Percentiles rank a stretch among this genome's conserved stretches.
phyloP scores from a whole-genome alignment of 2,113 vertebrate genomes.

The Nothocercus nigrocapillus region DNA sequence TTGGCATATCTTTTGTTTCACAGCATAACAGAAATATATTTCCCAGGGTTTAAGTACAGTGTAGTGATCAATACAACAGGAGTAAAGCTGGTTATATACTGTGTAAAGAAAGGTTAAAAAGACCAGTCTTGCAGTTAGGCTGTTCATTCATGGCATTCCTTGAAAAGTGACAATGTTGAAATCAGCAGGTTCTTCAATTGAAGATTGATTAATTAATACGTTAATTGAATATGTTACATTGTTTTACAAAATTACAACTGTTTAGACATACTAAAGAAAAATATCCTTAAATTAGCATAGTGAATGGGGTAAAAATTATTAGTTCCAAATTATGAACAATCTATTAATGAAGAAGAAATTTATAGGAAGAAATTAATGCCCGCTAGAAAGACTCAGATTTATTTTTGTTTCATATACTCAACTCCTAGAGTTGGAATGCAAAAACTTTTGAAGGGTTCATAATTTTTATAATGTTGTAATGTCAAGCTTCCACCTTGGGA shows the following conservation, averaged over 20 bases:
- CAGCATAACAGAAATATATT: neutral
- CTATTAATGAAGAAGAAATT: neutral
- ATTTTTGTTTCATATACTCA: neutral
- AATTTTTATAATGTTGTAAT: neutral
- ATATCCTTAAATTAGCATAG: neutral
- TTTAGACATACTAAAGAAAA: neutral
- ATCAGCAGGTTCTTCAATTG: neutral
- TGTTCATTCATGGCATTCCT: neutral
- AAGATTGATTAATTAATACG: too few relatives aligned
- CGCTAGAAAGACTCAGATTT: neutral
- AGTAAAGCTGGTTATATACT: neutral
- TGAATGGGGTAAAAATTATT: neutral
- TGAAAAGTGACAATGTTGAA: neutral
- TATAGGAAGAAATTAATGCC: neutral
- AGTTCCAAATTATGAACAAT: neutral
- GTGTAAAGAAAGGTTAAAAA: neutral
- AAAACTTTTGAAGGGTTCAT: neutral
- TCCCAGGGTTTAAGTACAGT: neutral
- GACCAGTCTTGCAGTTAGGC: neutral
- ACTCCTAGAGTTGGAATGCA: neutral
- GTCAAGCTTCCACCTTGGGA: neutral
- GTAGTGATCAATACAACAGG: neutral
- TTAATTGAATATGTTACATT: neutral
- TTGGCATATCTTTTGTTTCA: neutral
- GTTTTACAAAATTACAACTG: neutral